Evolutionary conservation across 2,797 vertebrate genomes (phyloP).

Genomic region (Dendrocincla fuliginosa): DNA sequence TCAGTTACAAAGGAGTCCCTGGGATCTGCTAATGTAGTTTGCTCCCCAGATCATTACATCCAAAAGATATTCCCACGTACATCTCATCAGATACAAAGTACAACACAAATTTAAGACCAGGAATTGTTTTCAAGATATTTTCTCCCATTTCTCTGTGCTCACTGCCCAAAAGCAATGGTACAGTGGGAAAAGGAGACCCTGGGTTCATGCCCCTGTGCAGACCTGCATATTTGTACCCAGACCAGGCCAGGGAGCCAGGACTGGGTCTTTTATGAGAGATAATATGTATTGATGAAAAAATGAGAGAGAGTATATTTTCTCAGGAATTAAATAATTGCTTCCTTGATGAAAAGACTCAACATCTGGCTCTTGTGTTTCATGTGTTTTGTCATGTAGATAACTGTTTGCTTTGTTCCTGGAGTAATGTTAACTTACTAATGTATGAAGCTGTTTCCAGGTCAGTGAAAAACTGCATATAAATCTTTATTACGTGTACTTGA

Average conservation of each 20-base stretch:
- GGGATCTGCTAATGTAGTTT: neutral
- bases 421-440: neutral
- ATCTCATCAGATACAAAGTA: neutral
- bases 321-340: slow-evolving; percentile 26
- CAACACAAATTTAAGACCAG: neutral
- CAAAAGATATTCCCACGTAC: neutral
- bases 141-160: neutral
- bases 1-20: neutral
- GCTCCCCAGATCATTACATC: neutral
- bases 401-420: slow-evolving; percentile 41
- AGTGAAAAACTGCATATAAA: slow-evolving; percentile 33
- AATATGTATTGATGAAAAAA: neutral
- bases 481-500: slow-evolving; percentile 27
- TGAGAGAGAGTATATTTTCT: neutral
- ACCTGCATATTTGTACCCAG: neutral
- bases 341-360: slow-evolving; percentile 8
- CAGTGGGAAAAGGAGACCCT: neutral
- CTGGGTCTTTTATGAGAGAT: neutral
- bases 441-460: slow-evolving; percentile 28
- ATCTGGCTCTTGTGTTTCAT: neutral
- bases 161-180: neutral
- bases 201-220: neutral
- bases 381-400: slow-evolving; percentile 12
- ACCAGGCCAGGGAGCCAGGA: neutral
- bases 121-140: neutral